These are phyloP conservation scores for Apis dorsata DNA, from an alignment of 1,140 invertebrate genomes.

Conservation along the genomic window DNA sequence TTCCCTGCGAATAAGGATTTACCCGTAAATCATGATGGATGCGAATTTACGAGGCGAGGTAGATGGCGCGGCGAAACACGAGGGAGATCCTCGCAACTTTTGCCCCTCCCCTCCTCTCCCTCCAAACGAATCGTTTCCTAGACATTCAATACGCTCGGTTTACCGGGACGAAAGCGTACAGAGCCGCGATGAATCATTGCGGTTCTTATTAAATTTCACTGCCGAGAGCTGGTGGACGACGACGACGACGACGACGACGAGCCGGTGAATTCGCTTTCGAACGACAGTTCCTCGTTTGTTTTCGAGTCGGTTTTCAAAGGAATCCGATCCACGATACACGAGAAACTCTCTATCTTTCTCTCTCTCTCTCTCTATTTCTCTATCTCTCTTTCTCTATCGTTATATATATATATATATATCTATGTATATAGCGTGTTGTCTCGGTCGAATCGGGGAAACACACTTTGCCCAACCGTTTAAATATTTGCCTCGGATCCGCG, in stretches of 20 bases:
- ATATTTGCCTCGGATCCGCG: background rate
- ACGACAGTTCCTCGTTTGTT: no score
- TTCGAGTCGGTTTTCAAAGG: background rate
- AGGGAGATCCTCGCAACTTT: background rate
- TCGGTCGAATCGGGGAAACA: background rate
- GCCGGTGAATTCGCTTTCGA: conserved; percentile 9
- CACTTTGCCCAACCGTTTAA: background rate
- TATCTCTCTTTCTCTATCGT: no score
- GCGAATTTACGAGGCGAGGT: background rate
- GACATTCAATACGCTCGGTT: background rate
- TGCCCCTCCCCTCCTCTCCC: background rate
- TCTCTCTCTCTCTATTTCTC: background rate
- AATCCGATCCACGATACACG: background rate
- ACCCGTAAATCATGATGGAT: background rate
- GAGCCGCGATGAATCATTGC: conserved; percentile 12
- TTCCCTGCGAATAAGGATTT: no score
- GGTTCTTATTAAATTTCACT: conserved; percentile 42
- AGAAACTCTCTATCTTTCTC: background rate
- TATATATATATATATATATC: no score
- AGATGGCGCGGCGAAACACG: background rate
- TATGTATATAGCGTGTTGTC: background rate
- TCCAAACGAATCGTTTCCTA: background rate
- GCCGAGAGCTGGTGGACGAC: background rate
- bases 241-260: background rate
- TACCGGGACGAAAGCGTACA: background rate